Evolutionary conservation across 1,140 invertebrate genomes (phyloP).

Genomic region (Cotesia vestalis): DNA sequence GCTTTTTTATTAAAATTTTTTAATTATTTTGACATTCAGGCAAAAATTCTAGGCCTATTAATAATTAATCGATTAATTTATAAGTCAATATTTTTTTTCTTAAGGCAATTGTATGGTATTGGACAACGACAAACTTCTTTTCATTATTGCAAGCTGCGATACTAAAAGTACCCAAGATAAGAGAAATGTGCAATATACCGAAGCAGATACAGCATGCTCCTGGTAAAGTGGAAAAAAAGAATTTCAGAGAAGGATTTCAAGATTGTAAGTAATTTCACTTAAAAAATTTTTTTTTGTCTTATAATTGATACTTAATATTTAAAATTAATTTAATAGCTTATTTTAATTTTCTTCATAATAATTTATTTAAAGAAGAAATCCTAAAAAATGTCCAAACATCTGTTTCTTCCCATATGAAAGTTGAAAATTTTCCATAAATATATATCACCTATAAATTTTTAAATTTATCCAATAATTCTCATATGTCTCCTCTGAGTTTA

Average conservation of each 20-base stretch:
- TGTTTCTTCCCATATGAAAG: too few species aligned
- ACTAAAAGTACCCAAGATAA: slow-evolving; percentile 78
- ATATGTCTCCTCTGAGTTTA: too few species aligned
- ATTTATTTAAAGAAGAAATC: too few species aligned
- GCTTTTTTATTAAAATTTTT: too few species aligned
- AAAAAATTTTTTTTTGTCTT: slow-evolving; percentile 28
- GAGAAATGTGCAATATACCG: slow-evolving; percentile 84
- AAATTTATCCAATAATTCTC: too few species aligned
- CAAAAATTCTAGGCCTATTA: background rate
- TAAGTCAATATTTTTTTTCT: slow-evolving; percentile 37
- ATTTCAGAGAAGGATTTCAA: slow-evolving; percentile 82
- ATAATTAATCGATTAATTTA: background rate
- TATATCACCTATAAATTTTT: too few species aligned
- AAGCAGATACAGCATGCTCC: slow-evolving; percentile 70
- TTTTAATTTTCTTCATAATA: too few species aligned
- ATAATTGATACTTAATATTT: slow-evolving; percentile 32
- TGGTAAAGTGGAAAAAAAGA: slow-evolving; percentile 68
- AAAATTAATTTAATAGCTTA: slow-evolving; percentile 66
- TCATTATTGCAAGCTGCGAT: slow-evolving; percentile 85
- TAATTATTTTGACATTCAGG: too few species aligned
- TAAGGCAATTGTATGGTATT: slow-evolving; percentile 89
- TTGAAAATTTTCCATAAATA: too few species aligned
- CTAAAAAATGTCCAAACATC: too few species aligned
- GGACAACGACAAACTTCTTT: slow-evolving; percentile 89
- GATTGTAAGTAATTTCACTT: slow-evolving; percentile 74